phyloP scores from a whole-genome alignment of 1,140 invertebrate species.

The Drosophila willistoni region DNA sequence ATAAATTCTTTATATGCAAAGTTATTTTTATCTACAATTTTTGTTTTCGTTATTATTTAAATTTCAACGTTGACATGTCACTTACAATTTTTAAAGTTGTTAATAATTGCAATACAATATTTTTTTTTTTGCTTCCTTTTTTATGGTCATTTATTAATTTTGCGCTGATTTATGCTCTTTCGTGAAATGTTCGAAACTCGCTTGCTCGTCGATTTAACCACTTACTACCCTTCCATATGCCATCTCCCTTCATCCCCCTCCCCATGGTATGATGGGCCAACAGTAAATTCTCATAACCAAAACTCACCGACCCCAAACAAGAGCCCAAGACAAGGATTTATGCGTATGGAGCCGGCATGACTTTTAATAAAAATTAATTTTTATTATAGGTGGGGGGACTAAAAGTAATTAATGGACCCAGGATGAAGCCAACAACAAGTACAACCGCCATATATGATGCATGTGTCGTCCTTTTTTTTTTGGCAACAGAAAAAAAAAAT shows the following conservation, averaged over 20 bases:
- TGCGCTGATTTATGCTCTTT: conserved; percentile 65
- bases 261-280: conserved; percentile 17
- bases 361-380: conserved; percentile 81
- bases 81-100: conserved; percentile 70
- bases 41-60: conserved; percentile 55
- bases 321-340: conserved; percentile 74
- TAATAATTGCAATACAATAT: conserved; percentile 55
- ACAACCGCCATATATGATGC: conserved; percentile 70
- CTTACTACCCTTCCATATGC: not conserved
- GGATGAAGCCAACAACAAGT: conserved; percentile 18
- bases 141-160: conserved; percentile 75
- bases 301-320: conserved; percentile 3
- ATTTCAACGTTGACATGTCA: conserved; percentile 70
- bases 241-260: not conserved
- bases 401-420: conserved; percentile 78
- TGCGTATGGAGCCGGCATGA: conserved; percentile 59
- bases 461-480: conserved; percentile 44
- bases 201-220: conserved; percentile 68
- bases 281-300: conserved; percentile 76
- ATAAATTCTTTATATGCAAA: conserved; percentile 46
- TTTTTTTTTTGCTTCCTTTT: conserved; percentile 33
- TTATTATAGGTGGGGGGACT: conserved; percentile 61
- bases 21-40: conserved; percentile 33
- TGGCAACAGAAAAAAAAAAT: not conserved
- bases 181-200: conserved; percentile 45